A percentile compares a stretch with the other conserved stretches of the same genome.
phyloP scores from a whole-genome alignment of 2,797 vertebrate species.

The Leptodactylus fallax region DNA sequence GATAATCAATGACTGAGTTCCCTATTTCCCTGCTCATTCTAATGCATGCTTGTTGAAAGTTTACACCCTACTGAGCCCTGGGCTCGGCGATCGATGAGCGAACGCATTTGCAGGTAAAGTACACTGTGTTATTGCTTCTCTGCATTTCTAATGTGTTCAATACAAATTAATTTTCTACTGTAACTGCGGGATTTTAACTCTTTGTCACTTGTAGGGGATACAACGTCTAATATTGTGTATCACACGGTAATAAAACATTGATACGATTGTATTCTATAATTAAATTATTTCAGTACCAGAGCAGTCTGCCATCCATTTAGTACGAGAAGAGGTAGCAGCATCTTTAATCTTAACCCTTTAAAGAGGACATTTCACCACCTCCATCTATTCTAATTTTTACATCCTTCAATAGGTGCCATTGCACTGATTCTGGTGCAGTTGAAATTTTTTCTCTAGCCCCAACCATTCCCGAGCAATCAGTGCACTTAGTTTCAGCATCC shows the following conservation, averaged over 20 bases:
- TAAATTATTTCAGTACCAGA: too few species aligned
- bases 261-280: not conserved
- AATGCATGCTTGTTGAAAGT: slow-evolving; percentile 28
- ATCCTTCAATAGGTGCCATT: too few species aligned
- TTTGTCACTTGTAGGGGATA: not conserved
- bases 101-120: not conserved
- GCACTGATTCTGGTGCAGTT: too few species aligned
- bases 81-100: slow-evolving; percentile 9
- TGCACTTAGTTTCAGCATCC: too few species aligned
- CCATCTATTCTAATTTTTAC: too few species aligned
- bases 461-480: too few species aligned
- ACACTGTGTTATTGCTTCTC: not conserved
- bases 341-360: too few species aligned
- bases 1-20: slow-evolving; percentile 21
- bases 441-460: too few species aligned
- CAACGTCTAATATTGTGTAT: not conserved
- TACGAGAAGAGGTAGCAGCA: too few species aligned
- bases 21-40: slow-evolving; percentile 31
- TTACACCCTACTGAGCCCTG: slow-evolving; percentile 33
- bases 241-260: not conserved
- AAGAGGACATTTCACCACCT: too few species aligned
- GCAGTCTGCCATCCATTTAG: too few species aligned
- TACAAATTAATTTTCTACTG: slow-evolving; percentile 11
- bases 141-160: slow-evolving; percentile 3
- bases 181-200: not conserved